Evolutionary conservation across 2,888 invertebrate species (phyloP), one percentile per base, ranked within the genome.

Genomic region (Drosophila meridiana): DNA sequence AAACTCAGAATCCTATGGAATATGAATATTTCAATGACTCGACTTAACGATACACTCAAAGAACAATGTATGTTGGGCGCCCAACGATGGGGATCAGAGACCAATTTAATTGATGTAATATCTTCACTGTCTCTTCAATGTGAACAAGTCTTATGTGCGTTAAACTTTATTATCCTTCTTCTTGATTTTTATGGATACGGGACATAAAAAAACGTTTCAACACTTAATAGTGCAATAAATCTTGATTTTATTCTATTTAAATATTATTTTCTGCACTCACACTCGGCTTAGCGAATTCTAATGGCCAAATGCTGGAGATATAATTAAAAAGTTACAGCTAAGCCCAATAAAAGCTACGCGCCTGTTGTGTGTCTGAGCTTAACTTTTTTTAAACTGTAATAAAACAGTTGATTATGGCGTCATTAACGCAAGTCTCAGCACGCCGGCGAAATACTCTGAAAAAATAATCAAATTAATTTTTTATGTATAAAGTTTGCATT

Each of bases 371-470:
- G 50, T 62, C 60, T 48, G 32, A 60, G 80, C 69, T 75, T 68
- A 86, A 83, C 75, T 87, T 87, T 89, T 87, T 85, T 75, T 76
- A 82, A 78, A 86, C 83, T 80, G 80, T 76, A 77, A 90, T 85
- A 84, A 90, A 88, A 87, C 84, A 86, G 87, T 90, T 87, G 89
- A 89, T 90, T 87, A 90, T 83, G 82, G 80, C 85, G 67, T 90
- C 85, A 87, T 90, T 90, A 90, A 79, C 76, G 82, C 78, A 71
- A 83, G 74, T 75, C 80, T 78, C 76, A 74, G 79, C 67, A 53
- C 48, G 55, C 62, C 57, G 57, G 67, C 30, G 60, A 69, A 70
- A 76, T 69, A 48, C 47, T 34, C 63, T 34, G 47, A 66, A 67
- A 56, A 82, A 78, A 85, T 79, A 86, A 90, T 87, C 82, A 88